Evolutionary conservation across 1,140 invertebrate genomes (phyloP).

Genomic region (Trinorchestia longiramus): DNA sequence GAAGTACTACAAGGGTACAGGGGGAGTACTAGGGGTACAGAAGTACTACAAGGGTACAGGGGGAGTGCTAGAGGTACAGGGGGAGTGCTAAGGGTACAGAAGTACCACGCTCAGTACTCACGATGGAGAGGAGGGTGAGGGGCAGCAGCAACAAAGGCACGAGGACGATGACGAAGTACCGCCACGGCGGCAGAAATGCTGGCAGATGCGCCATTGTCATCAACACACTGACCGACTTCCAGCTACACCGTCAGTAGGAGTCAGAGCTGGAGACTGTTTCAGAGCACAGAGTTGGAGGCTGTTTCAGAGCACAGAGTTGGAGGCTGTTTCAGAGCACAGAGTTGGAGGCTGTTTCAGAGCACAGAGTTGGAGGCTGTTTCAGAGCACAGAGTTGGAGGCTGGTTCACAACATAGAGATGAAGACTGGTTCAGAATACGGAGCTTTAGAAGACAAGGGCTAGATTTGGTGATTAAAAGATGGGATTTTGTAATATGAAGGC

Average conservation of each 20-base stretch:
- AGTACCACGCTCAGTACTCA: not conserved
- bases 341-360: not conserved
- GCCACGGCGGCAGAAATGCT: not conserved
- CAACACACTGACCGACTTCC: not conserved
- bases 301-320: not conserved
- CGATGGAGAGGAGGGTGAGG: not conserved
- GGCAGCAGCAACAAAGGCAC: slow-evolving; percentile 17
- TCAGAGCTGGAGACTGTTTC: not conserved
- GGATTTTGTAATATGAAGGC: no score
- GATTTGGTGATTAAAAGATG: no score
- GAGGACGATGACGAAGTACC: not conserved
- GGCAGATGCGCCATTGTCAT: not conserved
- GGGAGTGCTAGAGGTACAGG: no score
- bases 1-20: no score
- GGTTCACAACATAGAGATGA: not conserved
- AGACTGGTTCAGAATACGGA: not conserved
- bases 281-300: not conserved
- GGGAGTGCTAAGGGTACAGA: no score
- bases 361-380: not conserved
- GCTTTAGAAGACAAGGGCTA: no score
- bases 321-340: not conserved
- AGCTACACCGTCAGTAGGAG: not conserved
- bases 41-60: no score
- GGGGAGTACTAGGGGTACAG: no score
- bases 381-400: not conserved